Conservation (phyloP, 2,113 vertebrate genomes). For the Pteronura brasiliensis region DNA sequence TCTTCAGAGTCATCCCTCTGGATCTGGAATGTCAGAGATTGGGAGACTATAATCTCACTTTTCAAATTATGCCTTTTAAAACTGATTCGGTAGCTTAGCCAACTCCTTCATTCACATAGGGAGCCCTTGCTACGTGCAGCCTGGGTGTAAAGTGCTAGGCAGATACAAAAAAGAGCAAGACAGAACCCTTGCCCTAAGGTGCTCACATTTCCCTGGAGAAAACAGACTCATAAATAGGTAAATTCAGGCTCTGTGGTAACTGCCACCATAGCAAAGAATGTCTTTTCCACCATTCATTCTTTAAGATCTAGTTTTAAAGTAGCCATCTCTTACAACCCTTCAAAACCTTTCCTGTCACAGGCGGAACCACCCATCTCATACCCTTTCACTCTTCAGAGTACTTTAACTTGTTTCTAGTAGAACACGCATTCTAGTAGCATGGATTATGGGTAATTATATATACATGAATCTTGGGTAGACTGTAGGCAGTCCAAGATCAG, state of each 20-base stretch:
- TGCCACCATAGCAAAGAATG: neutral
- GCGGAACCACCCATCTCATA: neutral
- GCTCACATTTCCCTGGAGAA: neutral
- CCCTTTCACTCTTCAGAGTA: neutral
- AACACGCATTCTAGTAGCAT: neutral
- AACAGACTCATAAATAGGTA: neutral
- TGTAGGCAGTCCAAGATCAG: neutral
- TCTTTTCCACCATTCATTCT: neutral
- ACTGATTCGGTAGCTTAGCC: neutral
- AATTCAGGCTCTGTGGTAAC: neutral
- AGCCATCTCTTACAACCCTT: neutral
- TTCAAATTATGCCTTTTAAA: neutral
- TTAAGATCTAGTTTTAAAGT: neutral
- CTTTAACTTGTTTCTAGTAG: neutral
- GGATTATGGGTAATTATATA: neutral
- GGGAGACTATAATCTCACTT: neutral
- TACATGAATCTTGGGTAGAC: neutral
- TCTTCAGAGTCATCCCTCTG: neutral
- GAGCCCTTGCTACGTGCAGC: neutral
- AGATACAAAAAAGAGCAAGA: neutral
- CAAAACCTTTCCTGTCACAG: neutral
- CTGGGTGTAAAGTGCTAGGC: neutral
- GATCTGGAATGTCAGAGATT: neutral
- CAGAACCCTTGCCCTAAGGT: neutral
- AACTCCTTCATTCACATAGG: neutral